Base-by-base conservation (phyloP, 2,797 vertebrate genomes). In the Sebastes taczanowskii region DNA sequence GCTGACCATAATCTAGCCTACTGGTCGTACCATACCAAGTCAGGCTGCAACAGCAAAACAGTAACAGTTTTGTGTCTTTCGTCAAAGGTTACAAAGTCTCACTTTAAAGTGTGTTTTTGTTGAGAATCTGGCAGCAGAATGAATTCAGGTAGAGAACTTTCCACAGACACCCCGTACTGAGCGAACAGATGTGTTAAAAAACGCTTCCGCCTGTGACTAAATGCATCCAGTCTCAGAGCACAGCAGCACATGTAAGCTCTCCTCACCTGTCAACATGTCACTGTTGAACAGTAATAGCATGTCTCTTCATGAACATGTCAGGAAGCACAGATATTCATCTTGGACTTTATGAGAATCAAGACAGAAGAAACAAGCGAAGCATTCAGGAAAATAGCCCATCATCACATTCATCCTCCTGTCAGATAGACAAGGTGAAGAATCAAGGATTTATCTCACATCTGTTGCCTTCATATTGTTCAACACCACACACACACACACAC, bases 401-500 rank as follows among this genome's bases (percentile, higher is more conserved):
- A 11, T 30, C 60, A 11, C 61, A 49, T 68, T 42, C 53, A 74
- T 80, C 75, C 30, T 52, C 75, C 67, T 75, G 53, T 22, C 61
- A 81, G 68, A 63, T 0, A 61, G 59, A 69, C 62, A 22, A 56
- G 74, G 62, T 64, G 35, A 25, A 68, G 66, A 55, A 35, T 78
- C 63, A 73, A 67, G 22, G 52, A 55, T 42, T 59, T 81, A 29
- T 65, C 65, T 65, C 23, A 25, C 73, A 71, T 59, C 63, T 14
- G 38, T 64, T 53, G 56, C 64, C 63, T 78, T 76, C 2, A 22
- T 42, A 61, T 27, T 67, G 65, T 65, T 78, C 70, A 84, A 62
- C 60, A 62, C 30, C 61, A 16, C 65, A 64, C 38, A 60, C 34
- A 53, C 30, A n/a, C 27, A 29, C 70, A 53, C 66, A 20, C 61